These are phyloP conservation scores for Xiphias gladius DNA, from an alignment of 2,113 vertebrate genomes.

Conservation along the genomic window DNA sequence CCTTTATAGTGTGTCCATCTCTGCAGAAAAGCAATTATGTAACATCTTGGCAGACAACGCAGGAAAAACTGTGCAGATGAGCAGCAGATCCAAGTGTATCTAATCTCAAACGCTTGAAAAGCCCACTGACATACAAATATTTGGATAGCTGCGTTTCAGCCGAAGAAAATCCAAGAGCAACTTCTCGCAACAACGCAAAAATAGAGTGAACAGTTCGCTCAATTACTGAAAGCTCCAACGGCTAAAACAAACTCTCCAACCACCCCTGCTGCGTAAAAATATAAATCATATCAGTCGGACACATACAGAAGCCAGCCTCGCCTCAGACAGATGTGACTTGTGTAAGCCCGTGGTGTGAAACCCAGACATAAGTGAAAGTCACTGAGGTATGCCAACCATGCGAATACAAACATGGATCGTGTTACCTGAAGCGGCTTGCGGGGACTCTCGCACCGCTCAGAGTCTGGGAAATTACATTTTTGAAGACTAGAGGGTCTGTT, in stretches of 20 bases:
- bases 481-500: background rate
- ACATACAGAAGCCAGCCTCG: conserved; percentile 7
- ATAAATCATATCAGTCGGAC: conserved; percentile 39
- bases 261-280: conserved; percentile 8
- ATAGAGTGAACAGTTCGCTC: conserved; percentile 1
- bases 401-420: conserved; percentile 70
- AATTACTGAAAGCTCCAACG: conserved; percentile 27
- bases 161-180: conserved; percentile 8
- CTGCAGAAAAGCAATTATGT: conserved; percentile 27
- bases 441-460: background rate
- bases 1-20: conserved; percentile 21
- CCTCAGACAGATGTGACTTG: conserved; percentile 9
- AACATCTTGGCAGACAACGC: conserved; percentile 14
- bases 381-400: conserved; percentile 67
- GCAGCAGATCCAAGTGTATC: conserved; percentile 38
- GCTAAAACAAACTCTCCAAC: conserved; percentile 27
- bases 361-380: conserved; percentile 37
- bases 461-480: background rate
- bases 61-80: conserved; percentile 41
- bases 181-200: conserved; percentile 27
- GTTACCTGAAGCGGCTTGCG: conserved; percentile 14
- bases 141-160: conserved; percentile 39
- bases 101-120: conserved; percentile 35
- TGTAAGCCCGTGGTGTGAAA: conserved; percentile 23
- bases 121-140: conserved; percentile 51